phyloP scores from a whole-genome alignment of 2,797 vertebrate species.

The Ctenopoma kingsleyae region DNA sequence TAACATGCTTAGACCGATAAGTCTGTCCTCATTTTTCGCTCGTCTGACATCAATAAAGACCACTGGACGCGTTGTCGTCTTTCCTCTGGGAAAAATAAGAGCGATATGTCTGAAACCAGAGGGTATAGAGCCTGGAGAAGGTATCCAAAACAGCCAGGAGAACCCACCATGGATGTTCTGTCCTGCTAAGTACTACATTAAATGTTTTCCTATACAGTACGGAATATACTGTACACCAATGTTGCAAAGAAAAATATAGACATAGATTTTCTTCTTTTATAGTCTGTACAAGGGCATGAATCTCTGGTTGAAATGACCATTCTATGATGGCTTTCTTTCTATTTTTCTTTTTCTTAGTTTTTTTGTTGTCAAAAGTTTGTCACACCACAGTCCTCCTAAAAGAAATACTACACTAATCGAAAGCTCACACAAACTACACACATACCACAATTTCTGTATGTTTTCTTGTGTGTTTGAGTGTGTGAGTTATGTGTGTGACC shows the following conservation, averaged over 20 bases:
- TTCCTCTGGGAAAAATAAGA: constrained; percentile 66
- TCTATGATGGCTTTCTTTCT: constrained; percentile 66
- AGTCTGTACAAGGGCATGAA: constrained; percentile 74
- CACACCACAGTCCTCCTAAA: constrained; percentile 77
- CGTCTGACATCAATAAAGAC: constrained; percentile 79
- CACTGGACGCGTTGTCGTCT: constrained; percentile 60
- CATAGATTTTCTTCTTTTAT: constrained; percentile 69
- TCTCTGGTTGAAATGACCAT: constrained; percentile 74
- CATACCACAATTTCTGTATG: constrained; percentile 68
- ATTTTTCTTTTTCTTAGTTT: constrained; percentile 41
- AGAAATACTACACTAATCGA: constrained; percentile 72
- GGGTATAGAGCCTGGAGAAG: constrained; percentile 52
- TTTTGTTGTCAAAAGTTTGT: constrained; percentile 69
- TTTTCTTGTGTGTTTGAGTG: constrained; percentile 28
- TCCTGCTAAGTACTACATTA: constrained; percentile 65
- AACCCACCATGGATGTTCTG: constrained; percentile 56
- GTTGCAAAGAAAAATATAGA: constrained; percentile 76
- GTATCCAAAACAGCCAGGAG: constrained; percentile 61
- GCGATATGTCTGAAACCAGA: constrained; percentile 61
- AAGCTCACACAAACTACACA: constrained; percentile 75
- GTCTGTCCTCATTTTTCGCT: constrained; percentile 69
- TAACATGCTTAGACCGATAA: constrained; percentile 78
- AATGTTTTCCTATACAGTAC: constrained; percentile 63
- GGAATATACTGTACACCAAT: constrained; percentile 66
- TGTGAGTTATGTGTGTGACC: constrained; percentile 36